These are phyloP conservation scores for Agrotis exclamationis DNA, from an alignment of 2,888 invertebrate genomes.

Conservation along the genomic window DNA sequence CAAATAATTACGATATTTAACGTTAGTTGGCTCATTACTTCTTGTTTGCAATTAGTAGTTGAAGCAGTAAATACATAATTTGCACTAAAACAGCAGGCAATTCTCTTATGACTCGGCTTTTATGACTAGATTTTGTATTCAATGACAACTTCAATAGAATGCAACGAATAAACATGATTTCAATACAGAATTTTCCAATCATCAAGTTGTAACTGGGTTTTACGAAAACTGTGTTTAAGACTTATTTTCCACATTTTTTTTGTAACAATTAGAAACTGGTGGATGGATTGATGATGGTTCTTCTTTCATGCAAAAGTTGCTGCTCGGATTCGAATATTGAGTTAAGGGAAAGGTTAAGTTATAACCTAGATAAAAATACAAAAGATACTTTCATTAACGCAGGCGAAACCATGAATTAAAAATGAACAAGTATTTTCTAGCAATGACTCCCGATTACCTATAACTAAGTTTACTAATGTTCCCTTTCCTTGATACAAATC, in stretches of 20 bases:
- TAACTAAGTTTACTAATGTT: not conserved
- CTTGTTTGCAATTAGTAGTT: slow-evolving; percentile 44
- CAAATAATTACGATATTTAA: slow-evolving; percentile 41
- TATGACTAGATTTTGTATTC: slow-evolving; percentile 14
- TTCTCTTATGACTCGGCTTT: slow-evolving; percentile 13
- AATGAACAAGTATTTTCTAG: no score
- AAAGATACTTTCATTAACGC: no score
- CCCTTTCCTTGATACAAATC: not conserved
- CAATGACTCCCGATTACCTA: no score
- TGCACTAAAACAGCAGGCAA: slow-evolving; percentile 34
- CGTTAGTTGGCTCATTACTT: slow-evolving; percentile 40
- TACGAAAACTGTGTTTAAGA: not conserved
- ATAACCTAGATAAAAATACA: no score
- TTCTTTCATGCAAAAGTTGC: no score
- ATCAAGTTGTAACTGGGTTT: not conserved
- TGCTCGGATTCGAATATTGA: no score
- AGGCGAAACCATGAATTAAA: no score
- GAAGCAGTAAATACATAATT: slow-evolving; percentile 37
- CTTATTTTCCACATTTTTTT: not conserved
- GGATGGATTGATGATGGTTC: no score
- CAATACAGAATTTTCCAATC: slow-evolving; percentile 5
- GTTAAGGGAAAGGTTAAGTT: no score
- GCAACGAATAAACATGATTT: slow-evolving; percentile 4
- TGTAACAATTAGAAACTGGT: not conserved
- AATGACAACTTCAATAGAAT: slow-evolving; percentile 14